These are phyloP conservation scores for Nematopogon swammerdamellus DNA, from an alignment of 2,888 invertebrate genomes.

Conservation along the genomic window DNA sequence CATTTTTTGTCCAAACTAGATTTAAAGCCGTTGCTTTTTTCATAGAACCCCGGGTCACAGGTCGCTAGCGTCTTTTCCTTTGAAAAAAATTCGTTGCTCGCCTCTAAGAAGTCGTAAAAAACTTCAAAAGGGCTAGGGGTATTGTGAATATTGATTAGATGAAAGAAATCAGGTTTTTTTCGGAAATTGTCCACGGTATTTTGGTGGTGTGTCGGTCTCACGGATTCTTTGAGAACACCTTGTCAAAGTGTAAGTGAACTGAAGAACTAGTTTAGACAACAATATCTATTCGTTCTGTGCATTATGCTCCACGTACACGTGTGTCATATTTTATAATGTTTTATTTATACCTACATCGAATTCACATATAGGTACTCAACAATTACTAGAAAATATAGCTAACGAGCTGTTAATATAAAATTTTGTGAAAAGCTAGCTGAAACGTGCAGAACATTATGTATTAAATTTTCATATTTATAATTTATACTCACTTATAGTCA, in stretches of 20 bases:
- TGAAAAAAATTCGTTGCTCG: constrained; percentile 48
- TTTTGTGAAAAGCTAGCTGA: too few relatives aligned
- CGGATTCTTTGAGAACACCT: background rate
- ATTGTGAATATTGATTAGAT: constrained; percentile 56
- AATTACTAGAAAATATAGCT: too few relatives aligned
- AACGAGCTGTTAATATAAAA: too few relatives aligned
- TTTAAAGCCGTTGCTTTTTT: constrained; percentile 25
- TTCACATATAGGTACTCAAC: too few relatives aligned
- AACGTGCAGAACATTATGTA: too few relatives aligned
- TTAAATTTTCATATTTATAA: too few relatives aligned
- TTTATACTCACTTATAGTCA: too few relatives aligned
- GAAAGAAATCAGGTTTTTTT: constrained; percentile 45
- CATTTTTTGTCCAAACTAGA: background rate
- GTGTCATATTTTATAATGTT: too few relatives aligned
- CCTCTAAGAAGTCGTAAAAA: constrained; percentile 35
- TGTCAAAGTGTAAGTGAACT: background rate
- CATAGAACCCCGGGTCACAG: constrained; percentile 42
- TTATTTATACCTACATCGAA: too few relatives aligned
- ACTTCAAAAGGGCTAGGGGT: constrained; percentile 43
- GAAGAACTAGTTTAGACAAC: background rate
- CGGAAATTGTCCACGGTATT: background rate
- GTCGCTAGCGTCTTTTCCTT: constrained; percentile 44
- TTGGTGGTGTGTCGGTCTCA: background rate
- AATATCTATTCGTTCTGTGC: too few relatives aligned
- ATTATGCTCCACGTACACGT: too few relatives aligned